A percentile compares a stretch with the other conserved stretches of the same genome.
Evolutionary conservation across 2,113 vertebrate species (phyloP).

Genomic region (Oreotrochilus melanogaster): DNA sequence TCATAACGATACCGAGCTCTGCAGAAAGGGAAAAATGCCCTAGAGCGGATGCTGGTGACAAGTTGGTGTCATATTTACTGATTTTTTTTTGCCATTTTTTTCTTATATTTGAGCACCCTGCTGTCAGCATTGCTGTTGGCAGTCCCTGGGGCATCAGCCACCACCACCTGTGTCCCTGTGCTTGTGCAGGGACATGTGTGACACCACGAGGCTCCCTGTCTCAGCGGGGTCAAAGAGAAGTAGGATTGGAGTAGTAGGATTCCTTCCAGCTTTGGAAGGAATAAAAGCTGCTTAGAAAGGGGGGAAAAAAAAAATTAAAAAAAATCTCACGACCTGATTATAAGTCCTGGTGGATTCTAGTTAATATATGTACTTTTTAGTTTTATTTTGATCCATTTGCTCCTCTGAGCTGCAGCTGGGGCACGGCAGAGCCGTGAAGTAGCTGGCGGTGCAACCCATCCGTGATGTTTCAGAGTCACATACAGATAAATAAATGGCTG

Average conservation of each 20-base stretch:
- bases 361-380: accelerated
- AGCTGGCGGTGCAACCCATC: background rate
- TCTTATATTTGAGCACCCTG: accelerated
- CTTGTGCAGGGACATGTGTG: accelerated
- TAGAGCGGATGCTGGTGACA: background rate
- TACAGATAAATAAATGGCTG: slow-evolving; percentile 44
- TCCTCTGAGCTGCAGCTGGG: accelerated
- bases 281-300: background rate
- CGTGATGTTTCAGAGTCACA: background rate
- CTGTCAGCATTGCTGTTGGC: accelerated
- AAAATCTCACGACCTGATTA: background rate
- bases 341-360: background rate
- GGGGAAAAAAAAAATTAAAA: background rate
- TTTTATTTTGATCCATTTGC: accelerated
- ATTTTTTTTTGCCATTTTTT: background rate
- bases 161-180: accelerated
- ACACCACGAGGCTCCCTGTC: background rate
- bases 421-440: background rate
- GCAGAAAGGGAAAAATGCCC: background rate
- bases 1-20: background rate
- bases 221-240: accelerated
- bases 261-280: background rate
- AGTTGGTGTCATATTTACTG: background rate
- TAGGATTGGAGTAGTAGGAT: too few relatives aligned
- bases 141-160: accelerated